Evolutionary conservation across 2,797 vertebrate species (phyloP).

Genomic region (Cyclura pinguis): DNA sequence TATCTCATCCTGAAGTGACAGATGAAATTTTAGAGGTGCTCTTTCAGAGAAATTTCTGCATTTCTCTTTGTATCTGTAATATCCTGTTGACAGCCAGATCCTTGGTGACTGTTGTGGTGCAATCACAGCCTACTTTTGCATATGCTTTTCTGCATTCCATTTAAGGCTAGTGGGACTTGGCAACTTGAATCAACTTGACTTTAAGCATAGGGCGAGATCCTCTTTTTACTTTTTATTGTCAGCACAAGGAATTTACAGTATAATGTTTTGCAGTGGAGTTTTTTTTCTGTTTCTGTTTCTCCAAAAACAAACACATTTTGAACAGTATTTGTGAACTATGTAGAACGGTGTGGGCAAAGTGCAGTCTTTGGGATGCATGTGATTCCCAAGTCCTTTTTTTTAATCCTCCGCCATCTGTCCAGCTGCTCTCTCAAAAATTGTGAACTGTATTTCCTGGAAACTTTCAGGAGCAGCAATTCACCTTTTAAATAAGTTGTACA

Average conservation of each 20-base stretch:
- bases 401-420: no score
- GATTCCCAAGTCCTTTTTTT: no score
- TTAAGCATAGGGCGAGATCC: not conserved
- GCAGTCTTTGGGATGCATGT: no score
- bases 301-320: not conserved
- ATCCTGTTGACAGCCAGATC: constrained; percentile 12
- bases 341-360: not conserved
- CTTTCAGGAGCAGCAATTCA: no score
- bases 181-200: not conserved
- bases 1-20: constrained; percentile 11
- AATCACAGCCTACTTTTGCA: constrained; percentile 1
- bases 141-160: not conserved
- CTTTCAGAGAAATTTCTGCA: not conserved
- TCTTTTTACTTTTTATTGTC: not conserved
- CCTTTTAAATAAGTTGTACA: no score
- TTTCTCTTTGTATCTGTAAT: constrained; percentile 2
- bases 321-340: not conserved
- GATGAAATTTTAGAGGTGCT: not conserved
- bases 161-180: not conserved
- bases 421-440: no score
- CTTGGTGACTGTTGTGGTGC: not conserved
- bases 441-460: no score
- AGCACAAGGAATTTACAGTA: not conserved
- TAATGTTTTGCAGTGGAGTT: not conserved
- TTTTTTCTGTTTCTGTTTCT: not conserved